Evolutionary conservation across 1,140 invertebrate species (phyloP).

Genomic region (Formica selysi): DNA sequence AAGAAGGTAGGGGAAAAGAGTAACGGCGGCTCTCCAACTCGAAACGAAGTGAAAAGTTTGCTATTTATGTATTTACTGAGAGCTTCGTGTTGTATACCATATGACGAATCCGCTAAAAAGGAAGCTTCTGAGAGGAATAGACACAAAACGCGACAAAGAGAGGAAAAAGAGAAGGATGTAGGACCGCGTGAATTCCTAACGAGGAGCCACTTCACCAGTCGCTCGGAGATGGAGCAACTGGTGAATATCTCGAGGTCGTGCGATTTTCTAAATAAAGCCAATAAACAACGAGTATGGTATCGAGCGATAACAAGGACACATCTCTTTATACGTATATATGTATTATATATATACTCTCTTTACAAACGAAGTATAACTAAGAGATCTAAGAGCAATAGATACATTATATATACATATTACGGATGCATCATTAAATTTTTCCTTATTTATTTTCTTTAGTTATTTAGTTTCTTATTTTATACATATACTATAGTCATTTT

Average conservation of each 20-base stretch:
- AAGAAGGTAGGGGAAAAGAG: background rate
- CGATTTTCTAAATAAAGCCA: conserved; percentile 65
- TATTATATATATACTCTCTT: background rate
- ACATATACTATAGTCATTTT: background rate
- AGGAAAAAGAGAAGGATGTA: background rate
- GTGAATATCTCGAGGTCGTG: conserved; percentile 71
- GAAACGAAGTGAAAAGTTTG: conserved; percentile 45
- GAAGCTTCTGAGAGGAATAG: conserved; percentile 7
- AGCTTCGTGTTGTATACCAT: background rate
- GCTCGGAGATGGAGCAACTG: conserved; percentile 67
- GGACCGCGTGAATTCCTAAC: conserved; percentile 78
- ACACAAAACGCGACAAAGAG: conserved; percentile 6
- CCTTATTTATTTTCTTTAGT: background rate
- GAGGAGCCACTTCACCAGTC: conserved; percentile 65
- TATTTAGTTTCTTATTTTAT: no score
- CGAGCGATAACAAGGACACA: conserved; percentile 54
- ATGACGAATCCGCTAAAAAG: conserved; percentile 12
- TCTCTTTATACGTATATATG: conserved; percentile 14
- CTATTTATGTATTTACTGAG: conserved; percentile 46
- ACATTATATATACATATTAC: no score
- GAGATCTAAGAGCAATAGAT: background rate
- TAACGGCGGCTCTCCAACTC: conserved; percentile 11
- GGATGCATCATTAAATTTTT: background rate
- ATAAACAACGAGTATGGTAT: conserved; percentile 55
- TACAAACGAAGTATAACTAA: background rate